Evolutionary conservation across 2,888 invertebrate genomes (phyloP), one percentile per base, ranked within the genome.

Genomic region (Meganola albula): DNA sequence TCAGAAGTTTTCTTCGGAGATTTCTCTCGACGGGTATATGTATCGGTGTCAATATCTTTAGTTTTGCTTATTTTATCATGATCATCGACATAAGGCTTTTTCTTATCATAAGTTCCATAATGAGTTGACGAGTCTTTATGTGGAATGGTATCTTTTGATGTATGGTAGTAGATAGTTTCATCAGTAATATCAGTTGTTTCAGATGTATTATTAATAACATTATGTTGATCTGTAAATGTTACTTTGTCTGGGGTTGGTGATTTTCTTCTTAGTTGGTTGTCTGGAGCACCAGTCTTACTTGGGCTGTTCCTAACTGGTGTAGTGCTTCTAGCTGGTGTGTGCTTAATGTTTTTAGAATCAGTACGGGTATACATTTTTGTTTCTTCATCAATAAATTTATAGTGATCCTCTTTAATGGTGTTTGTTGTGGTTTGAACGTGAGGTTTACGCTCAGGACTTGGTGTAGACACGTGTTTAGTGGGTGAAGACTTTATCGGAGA

Each of bases 371-470:
- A 74, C 61, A 67, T 65, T 62, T 82, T 82, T 20, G 77, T 79
- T 67, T 83, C 80, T 52, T 79, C 82, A 22, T 79, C 78, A 27
- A 82, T 66, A 39, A 79, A 79, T 44, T 63, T 75, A 31, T 77
- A 75, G 38, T 79, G 72, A 31, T 80, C 73, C 48, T 77, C 61
- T 36, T 63, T 66, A 3, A 63, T 27, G 41, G 61, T 63, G 9
- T 43, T 56, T 2, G 35, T 30, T 1, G 52, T 51, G 2, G 37
- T 39, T 7, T 36, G 14, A 8, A 48, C 37, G 16, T 51, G 36
- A 10, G 41, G 36, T 26, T 48, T 58, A 11, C 50, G 52, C 14
- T 68, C 66, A 18, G 66, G 60, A 24, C 53, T 67, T 13, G 49
- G 38, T 24, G 56, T 40, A 7, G 40, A 34, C 11, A 44, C 26